Percentiles rank a stretch among this genome's conserved stretches.
phyloP scores from a whole-genome alignment of 2,113 vertebrate genomes.

The Oxyura jamaicensis region DNA sequence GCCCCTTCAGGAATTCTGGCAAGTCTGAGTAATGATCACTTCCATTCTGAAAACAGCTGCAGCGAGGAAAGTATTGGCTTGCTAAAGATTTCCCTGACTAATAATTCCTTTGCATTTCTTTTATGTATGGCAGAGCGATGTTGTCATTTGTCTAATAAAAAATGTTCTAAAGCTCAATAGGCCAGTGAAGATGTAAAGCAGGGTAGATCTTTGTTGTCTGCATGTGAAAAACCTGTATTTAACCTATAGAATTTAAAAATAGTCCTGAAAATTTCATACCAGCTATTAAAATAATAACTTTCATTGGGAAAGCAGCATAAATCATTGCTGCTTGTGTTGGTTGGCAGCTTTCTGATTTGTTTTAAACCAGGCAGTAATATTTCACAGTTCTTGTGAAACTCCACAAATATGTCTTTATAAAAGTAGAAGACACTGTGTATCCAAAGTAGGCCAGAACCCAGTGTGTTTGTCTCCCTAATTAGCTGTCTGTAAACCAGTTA shows the following conservation, averaged over 20 bases:
- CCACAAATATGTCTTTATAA: background rate
- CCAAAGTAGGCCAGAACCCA: background rate
- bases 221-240: background rate
- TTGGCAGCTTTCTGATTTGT: background rate
- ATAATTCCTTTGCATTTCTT: background rate
- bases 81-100: slow-evolving; percentile 24
- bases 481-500: background rate
- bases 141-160: background rate
- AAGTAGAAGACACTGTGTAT: background rate
- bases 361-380: background rate
- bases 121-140: background rate
- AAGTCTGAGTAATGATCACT: slow-evolving; percentile 23
- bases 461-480: background rate
- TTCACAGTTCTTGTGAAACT: background rate
- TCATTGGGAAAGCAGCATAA: background rate
- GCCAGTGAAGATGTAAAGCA: background rate
- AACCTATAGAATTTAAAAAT: background rate
- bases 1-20: background rate
- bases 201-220: background rate
- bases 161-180: background rate
- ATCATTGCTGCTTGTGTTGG: background rate
- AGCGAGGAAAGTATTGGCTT: slow-evolving; percentile 1
- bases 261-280: background rate
- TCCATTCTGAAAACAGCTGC: slow-evolving; percentile 44
- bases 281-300: background rate